Evolutionary conservation across 2,888 invertebrate species (phyloP), one percentile per base, ranked within the genome.

Genomic region (Leuctra nigra): DNA sequence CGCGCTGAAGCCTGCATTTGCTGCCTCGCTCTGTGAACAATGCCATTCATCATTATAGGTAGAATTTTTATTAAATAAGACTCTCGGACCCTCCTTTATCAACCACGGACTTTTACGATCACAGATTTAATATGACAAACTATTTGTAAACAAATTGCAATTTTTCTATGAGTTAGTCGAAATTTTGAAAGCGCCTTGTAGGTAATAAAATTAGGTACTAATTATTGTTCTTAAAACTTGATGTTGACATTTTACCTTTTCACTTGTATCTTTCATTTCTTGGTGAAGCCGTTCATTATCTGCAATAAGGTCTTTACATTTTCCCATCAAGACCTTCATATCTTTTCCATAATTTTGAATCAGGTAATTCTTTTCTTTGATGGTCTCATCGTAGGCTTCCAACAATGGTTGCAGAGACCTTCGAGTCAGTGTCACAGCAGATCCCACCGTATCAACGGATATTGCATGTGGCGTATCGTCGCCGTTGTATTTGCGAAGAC

Each of bases 321-420:
- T 83, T n/a, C 80, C 81, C 33, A 85, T 83, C 54, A 88, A 85
- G 16, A 75, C 74, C 60, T 84, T 82, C 59, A 90, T 79, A 67
- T 87, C 86, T 36, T 76, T 76, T 64, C 84, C 84, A 62, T 87
- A 89, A 63, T 82, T 82, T 16, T 75, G 67, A 48, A 91, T 82
- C 0, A 90, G 76, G 38, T 80, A 79, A 57, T 86, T 84, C 67
- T 90, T 90, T 64, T 91, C 90, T 63, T 76, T 77, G 0, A 90
- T 69, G 60, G 84, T 85, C 66, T 89, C 88, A 69, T 88, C 85
- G 65, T 89, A 91, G 0, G 89, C 86, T 66, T 86, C 83, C 61
- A 90, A 75, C 3, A 91, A 73, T 0, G 90, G 90, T 0, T 77
- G 79, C 70, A 75, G 44, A 59, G 75, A 69, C 54, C 70, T 29